Evolutionary conservation across 1,140 invertebrate genomes (phyloP).

Genomic region (Conus ventricosus): DNA sequence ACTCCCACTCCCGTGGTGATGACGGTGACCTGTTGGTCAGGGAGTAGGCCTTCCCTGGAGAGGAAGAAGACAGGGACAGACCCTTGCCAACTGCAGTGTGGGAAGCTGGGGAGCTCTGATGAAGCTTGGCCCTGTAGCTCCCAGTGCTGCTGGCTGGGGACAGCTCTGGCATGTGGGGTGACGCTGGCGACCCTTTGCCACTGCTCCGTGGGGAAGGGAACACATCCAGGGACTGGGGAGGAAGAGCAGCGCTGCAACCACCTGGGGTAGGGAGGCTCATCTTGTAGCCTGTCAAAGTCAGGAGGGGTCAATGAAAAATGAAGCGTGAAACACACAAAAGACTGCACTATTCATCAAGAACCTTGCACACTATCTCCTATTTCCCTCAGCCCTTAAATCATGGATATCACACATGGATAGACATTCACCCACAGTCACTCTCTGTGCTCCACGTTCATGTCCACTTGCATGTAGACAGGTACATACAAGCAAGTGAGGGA

Average conservation of each 20-base stretch:
- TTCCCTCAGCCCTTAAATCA: no score
- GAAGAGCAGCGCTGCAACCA: constrained; percentile 45
- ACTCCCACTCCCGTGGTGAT: constrained; percentile 46
- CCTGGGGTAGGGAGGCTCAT: constrained; percentile 49
- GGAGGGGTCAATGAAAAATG: not conserved
- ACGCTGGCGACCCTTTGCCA: constrained; percentile 41
- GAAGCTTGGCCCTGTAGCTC: constrained; percentile 50
- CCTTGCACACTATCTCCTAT: no score
- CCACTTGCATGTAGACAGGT: no score
- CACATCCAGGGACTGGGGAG: constrained; percentile 53
- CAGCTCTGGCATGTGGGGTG: constrained; percentile 44
- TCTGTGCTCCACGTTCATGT: no score
- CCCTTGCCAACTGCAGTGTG: constrained; percentile 7
- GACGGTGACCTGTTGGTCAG: constrained; percentile 46
- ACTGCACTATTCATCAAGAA: no score
- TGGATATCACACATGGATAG: no score
- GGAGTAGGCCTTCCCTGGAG: constrained; percentile 29
- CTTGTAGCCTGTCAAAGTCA: constrained; percentile 60
- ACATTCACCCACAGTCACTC: no score
- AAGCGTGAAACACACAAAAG: no score
- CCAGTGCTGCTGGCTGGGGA: constrained; percentile 53
- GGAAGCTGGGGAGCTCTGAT: constrained; percentile 29
- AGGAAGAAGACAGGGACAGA: constrained; percentile 3
- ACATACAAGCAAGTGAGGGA: no score
- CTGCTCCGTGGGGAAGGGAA: constrained; percentile 50